These are phyloP conservation scores for Pseudoips prasinana DNA, from an alignment of 2,888 invertebrate genomes.

Conservation along the genomic window DNA sequence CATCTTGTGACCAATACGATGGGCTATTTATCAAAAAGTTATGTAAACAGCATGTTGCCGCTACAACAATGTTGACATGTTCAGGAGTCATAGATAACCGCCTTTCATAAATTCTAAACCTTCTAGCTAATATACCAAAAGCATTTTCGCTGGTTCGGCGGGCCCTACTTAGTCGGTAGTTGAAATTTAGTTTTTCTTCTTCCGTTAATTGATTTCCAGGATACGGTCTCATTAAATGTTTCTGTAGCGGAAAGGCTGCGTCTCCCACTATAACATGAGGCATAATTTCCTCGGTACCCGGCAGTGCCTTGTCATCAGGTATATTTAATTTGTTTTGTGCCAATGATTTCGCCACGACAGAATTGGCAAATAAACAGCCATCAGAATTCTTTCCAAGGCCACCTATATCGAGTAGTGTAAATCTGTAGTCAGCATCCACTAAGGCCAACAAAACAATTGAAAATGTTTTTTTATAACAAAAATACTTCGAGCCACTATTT, in stretches of 20 bases:
- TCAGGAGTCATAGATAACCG: conserved; percentile 5
- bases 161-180: conserved; percentile 12
- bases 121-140: conserved; percentile 14
- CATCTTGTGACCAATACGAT: conserved; percentile 5
- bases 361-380: conserved; percentile 8
- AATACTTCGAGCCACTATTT: conserved; percentile 5
- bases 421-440: conserved; percentile 11
- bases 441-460: conserved; percentile 8
- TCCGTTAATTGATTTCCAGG: conserved; percentile 6
- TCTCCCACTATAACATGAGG: conserved; percentile 6
- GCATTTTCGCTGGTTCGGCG: conserved; percentile 9
- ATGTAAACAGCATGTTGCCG: conserved; percentile 6
- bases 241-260: conserved; percentile 17
- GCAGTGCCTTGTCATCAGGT: conserved; percentile 4
- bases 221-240: conserved; percentile 15
- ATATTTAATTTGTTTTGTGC: conserved; percentile 2
- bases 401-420: conserved; percentile 4
- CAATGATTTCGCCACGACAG: conserved; percentile 4
- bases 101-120: conserved; percentile 13
- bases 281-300: conserved; percentile 1
- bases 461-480: conserved; percentile 6
- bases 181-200: conserved; percentile 10
- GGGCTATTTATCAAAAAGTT: conserved; percentile 2
- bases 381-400: conserved; percentile 7
- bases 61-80: conserved; percentile 1